Conservation (phyloP, 2,888 invertebrate genomes). For the Diarsia dahlii region DNA sequence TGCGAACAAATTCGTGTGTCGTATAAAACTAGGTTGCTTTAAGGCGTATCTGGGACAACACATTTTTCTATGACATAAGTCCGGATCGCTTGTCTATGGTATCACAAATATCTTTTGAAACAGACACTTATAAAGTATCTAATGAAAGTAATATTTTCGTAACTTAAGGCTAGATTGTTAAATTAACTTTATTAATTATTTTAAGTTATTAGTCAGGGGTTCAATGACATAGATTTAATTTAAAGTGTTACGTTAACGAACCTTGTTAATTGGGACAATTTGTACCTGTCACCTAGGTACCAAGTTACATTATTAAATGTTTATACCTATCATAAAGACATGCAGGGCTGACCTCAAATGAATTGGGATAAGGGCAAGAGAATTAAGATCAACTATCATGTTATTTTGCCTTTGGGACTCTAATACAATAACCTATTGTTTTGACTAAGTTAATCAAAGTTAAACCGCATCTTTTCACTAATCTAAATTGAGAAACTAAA, state of each 20-base stretch:
- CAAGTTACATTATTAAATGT: conserved; percentile 9
- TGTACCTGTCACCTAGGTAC: background rate
- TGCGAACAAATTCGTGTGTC: background rate
- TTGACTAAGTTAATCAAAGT: background rate
- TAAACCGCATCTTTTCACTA: background rate
- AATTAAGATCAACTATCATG: too few species aligned
- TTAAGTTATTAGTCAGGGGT: conserved; percentile 4
- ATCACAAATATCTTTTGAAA: background rate
- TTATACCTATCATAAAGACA: background rate
- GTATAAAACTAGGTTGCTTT: background rate
- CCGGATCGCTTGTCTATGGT: background rate
- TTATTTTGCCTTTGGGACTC: conserved; percentile 4
- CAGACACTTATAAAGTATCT: background rate
- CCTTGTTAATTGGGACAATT: conserved; percentile 14
- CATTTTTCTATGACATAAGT: background rate
- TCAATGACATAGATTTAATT: conserved; percentile 21
- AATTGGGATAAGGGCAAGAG: too few species aligned
- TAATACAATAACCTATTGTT: background rate
- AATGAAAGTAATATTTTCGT: background rate
- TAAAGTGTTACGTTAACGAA: conserved; percentile 4
- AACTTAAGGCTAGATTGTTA: background rate
- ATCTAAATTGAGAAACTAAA: background rate
- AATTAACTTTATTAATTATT: conserved; percentile 16
- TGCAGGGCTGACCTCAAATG: too few species aligned
- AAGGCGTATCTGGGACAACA: background rate